Evolutionary conservation across 2,113 vertebrate genomes (phyloP).

Genomic region (Ovis aries): DNA sequence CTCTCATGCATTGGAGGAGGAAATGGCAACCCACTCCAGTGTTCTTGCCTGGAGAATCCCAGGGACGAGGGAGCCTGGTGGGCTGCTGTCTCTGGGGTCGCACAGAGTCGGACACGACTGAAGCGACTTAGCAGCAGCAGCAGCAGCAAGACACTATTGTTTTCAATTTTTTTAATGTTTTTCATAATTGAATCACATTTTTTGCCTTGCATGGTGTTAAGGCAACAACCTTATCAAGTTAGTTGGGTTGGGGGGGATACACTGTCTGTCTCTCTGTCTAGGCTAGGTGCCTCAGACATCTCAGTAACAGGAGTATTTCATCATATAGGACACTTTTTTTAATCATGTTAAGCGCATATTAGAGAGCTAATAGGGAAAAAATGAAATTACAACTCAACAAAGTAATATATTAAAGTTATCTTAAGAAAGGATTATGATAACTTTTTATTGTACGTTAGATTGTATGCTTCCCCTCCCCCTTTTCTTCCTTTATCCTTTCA

Average conservation of each 20-base stretch:
- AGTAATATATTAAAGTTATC: background rate
- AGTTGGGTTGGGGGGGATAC: rapidly evolving
- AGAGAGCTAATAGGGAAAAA: background rate
- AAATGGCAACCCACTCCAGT: no score
- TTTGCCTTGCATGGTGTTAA: background rate
- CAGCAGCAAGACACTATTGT: background rate
- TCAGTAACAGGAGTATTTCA: background rate
- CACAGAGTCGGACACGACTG: no score
- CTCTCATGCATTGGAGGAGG: no score
- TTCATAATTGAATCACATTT: background rate
- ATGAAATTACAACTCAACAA: background rate
- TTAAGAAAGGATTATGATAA: background rate
- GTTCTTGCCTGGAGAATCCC: no score
- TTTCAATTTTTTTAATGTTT: background rate
- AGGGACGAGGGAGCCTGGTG: no score
- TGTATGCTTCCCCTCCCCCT: background rate
- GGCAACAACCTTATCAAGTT: background rate
- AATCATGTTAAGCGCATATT: background rate
- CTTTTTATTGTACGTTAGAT: background rate
- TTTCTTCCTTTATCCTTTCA: background rate
- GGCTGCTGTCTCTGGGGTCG: rapidly evolving
- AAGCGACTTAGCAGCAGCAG: no score
- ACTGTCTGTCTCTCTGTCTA: background rate
- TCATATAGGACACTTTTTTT: background rate
- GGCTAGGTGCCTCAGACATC: background rate